Base-by-base conservation (phyloP, 2,888 invertebrate genomes). In the Gibbula magus region DNA sequence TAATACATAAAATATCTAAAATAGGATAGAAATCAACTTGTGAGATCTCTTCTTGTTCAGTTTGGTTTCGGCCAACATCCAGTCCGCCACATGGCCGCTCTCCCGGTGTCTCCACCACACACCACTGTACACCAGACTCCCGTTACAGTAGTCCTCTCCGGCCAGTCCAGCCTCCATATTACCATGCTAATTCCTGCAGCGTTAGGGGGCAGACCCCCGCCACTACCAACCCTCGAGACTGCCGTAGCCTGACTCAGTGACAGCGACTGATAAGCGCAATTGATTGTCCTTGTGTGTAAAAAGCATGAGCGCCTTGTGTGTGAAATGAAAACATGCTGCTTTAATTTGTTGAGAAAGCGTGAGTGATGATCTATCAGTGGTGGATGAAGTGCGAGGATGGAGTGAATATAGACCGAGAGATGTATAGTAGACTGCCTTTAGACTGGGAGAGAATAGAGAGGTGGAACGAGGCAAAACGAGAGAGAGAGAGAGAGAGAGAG, bases 281-380 rank as follows among this genome's bases (percentile, higher is more conserved):
- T n/a, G 22, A 70, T 70, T 70, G 61, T 32, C 70, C 35, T 70
- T 20, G 32, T 70, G 70, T 70, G 70, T 35, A 70, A 70, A 70
- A 70, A 70, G 35, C 70, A 70, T 39, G 70, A 20, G 20, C 70
- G 29, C 35, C 35, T 70, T 70, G 70, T 70, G 70, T 70, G 70
- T 70, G 70, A 70, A 70, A 70, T 70, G 70, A 70, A 70, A 70
- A 70, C 70, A 70, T 35, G 70, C 39, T 39, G 70, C 70, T 70
- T 70, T 70, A 70, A 70, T 70, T 70, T 70, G 70, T 70, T 70
- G 70, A 70, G 70, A 70, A 32, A 35, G 70, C 20, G 32, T 70
- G 70, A 70, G 35, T 35, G 70, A 32, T 70, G 70, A 35, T 25
- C 20, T 56, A 56, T 22, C 20, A 25, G 56, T 20, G 20, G 4